Evolutionary conservation across 1,140 invertebrate species (phyloP), one percentile per base, ranked within the genome.

Genomic region (Drosophila micromelanica): DNA sequence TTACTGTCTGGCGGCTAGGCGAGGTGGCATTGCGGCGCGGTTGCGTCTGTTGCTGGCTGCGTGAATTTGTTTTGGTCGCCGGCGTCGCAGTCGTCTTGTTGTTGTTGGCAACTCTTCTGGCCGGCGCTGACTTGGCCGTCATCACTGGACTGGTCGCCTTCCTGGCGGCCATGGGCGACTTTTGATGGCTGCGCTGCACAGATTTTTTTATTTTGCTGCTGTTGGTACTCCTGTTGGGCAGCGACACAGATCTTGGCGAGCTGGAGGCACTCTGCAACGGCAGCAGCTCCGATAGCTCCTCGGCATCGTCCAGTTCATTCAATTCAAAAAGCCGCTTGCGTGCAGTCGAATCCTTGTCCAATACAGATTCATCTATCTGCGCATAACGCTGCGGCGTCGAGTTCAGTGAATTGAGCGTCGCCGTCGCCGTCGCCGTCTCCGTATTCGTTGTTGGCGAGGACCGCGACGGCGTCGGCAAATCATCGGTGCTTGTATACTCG

Each of bases 261-360:
- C 65, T 81, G 3, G 62, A 20, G 2, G 43, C 13, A 45, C 63
- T 79, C 8, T 30, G 40, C 2, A 40, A 20, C 0, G 48, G 55
- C 17, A 67, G 35, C 11, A 20, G 23, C 11, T 68, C 62, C 0
- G 48, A 11, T 0, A 15, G 11, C 12, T 4, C 57, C 5, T 86
- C 81, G 6, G 61, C 52, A 6, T 80, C 77, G n/a, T 51, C n/a
- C n/a, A n/a, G n/a, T n/a, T n/a, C 68, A n/a, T 68, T 48, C 5
- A 42, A 9, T 11, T 60, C 67, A 11, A 86, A 86, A 11, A 86
- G 61, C 3, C 82, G 60, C 42, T 86, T 86, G 9, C 82, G 62
- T 20, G 56, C 60, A 7, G 12, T 12, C 30, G 11, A 3, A 9
- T 60, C 38, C 40, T 43, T 30, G 0, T 57, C 1, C 0, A 57